Evolutionary conservation across 2,797 vertebrate species (phyloP), one percentile per base, ranked within the genome.

Genomic region (Characodon lateralis): DNA sequence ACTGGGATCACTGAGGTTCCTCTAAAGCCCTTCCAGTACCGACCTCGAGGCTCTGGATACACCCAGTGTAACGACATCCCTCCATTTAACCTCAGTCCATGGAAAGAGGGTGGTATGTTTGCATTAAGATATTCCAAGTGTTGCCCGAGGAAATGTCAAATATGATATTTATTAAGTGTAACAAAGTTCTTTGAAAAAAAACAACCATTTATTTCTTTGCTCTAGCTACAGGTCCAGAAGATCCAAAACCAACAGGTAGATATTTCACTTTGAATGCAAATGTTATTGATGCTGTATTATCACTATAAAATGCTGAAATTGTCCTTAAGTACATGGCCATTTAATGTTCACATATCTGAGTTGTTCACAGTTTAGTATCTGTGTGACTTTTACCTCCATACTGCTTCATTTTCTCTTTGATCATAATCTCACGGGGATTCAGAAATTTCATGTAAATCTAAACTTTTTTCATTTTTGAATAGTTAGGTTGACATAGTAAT

Each of bases 1-100:
- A 97, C 96, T 0, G 94, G 3, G 1, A 95, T 98, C 87, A 89
- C 78, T 4, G 93, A 95, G 59, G 92, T 98, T 12, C 96, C 97
- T 0, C 22, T 18, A 0, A 68, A 94, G 0, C 89, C 95, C 24
- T 97, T 99, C 89, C 91, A 51, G 76, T 94, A 84, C 77, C 93
- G 85, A 6, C 88, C 81, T 51, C 95, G 95, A 22, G 94, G 95
- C 0, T 13, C 73, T 0, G 88, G 87, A 75, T 97, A 97, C 81
- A 89, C 93, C 56, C 77, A 50, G 24, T 98, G 97, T 68, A 2
- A 7, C 0, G 0, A 7, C 6, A 95, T 97, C 55, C 82, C 90
- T 16, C 41, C 58, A 13, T 84, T 97, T 79, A 90, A 97, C 80
- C 93, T 97, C 53, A 92, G 24, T 6, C 91, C 96, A 56, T 97